Evolutionary conservation across 2,113 vertebrate genomes (phyloP).

Genomic region (Saguinus imperator): DNA sequence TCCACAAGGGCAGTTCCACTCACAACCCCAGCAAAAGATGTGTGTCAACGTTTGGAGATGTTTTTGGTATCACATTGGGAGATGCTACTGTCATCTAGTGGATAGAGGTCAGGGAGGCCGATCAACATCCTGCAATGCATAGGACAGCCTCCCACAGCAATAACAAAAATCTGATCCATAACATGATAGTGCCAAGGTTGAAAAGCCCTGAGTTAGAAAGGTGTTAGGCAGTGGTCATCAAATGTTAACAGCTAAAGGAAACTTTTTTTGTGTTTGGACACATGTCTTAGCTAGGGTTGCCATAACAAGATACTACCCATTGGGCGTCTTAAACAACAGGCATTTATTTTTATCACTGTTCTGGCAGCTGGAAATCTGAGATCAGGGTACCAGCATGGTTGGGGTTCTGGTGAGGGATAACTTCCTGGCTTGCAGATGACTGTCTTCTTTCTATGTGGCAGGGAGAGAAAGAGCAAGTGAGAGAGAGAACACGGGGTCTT

Average conservation of each 20-base stretch:
- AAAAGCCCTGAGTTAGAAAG: background rate
- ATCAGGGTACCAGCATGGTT: accelerated
- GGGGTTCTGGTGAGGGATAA: background rate
- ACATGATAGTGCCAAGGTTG: background rate
- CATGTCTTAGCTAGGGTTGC: background rate
- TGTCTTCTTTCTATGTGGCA: background rate
- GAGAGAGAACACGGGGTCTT: background rate
- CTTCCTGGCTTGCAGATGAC: background rate
- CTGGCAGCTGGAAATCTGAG: background rate
- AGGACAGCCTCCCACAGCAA: background rate
- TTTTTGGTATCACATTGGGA: no score
- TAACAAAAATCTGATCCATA: no score
- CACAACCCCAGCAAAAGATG: background rate
- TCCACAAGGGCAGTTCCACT: no score
- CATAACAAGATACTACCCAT: no score
- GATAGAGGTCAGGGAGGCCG: background rate
- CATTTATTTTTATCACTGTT: background rate
- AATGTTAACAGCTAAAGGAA: background rate
- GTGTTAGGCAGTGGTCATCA: no score
- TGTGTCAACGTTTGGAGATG: background rate
- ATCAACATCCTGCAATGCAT: background rate
- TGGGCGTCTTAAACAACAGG: background rate
- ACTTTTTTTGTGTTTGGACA: background rate
- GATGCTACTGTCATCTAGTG: background rate
- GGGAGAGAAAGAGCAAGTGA: no score